These are phyloP conservation scores for Meiosimyza decipiens DNA, from an alignment of 2,888 invertebrate species.

Conservation along the genomic window DNA sequence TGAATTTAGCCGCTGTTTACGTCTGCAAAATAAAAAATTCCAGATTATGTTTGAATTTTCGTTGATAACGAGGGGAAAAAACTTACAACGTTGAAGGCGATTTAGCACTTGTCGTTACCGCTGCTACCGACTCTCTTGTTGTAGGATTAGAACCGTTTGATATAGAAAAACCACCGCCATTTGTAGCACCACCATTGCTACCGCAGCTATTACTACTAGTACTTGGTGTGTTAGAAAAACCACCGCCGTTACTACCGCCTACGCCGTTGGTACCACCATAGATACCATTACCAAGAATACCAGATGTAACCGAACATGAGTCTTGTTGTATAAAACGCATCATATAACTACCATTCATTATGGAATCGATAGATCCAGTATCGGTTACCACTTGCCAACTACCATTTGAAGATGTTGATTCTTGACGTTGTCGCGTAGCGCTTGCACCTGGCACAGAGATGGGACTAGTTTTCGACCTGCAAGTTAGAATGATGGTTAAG, in stretches of 20 bases:
- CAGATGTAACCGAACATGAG: constrained; percentile 19
- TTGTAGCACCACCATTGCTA: background rate
- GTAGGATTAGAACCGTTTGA: constrained; percentile 12
- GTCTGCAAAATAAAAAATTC: constrained; percentile 48
- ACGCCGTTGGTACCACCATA: constrained; percentile 25
- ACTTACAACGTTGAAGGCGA: constrained; percentile 32
- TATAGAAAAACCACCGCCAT: constrained; percentile 4
- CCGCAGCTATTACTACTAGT: constrained; percentile 3
- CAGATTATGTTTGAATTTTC: background rate
- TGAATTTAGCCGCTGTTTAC: constrained; percentile 59
- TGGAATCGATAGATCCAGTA: constrained; percentile 71
- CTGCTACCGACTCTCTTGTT: constrained; percentile 15
- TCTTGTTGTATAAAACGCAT: constrained; percentile 16
- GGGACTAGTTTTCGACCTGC: constrained; percentile 70
- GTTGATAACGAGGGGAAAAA: background rate
- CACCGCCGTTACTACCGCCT: background rate
- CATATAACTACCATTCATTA: constrained; percentile 59
- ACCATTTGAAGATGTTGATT: constrained; percentile 71
- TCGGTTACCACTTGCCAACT: constrained; percentile 79
- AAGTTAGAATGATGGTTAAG: background rate
- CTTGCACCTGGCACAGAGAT: constrained; percentile 72
- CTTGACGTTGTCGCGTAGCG: constrained; percentile 70
- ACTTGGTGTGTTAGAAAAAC: constrained; percentile 3
- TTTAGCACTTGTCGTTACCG: background rate
- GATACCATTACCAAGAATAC: constrained; percentile 21